Percentiles rank a stretch among this genome's conserved stretches.
Evolutionary conservation across 1,140 invertebrate species (phyloP).

Genomic region (Drosophila burlai): DNA sequence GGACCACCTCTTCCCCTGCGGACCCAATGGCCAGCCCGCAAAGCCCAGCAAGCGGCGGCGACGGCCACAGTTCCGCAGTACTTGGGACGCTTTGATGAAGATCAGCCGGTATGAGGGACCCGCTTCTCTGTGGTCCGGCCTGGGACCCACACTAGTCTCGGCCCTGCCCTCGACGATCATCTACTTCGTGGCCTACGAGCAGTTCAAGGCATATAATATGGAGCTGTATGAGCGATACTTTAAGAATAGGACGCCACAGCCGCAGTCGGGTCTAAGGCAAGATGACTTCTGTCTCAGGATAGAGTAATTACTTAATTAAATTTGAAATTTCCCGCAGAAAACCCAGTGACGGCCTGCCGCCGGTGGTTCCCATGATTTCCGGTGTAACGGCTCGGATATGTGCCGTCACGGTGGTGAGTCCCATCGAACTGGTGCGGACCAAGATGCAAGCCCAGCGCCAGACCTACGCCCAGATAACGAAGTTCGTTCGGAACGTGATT

Average conservation of each 20-base stretch:
- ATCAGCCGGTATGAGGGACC: conserved; percentile 96
- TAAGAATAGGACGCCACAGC: background rate
- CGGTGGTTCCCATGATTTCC: conserved; percentile 91
- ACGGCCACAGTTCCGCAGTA: conserved; percentile 94
- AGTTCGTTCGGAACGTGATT: conserved; percentile 87
- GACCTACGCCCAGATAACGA: conserved; percentile 91
- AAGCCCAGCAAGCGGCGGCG: conserved; percentile 80
- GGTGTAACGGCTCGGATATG: conserved; percentile 93
- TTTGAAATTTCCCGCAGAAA: background rate
- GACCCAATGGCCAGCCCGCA: conserved; percentile 80
- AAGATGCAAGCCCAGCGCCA: conserved; percentile 98
- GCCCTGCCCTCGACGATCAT: conserved; percentile 98
- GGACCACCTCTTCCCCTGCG: conserved; percentile 97
- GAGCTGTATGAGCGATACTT: conserved; percentile 85
- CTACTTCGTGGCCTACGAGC: conserved; percentile 99
- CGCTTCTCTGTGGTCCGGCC: conserved; percentile 96
- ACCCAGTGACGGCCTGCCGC: conserved; percentile 84
- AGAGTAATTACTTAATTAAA: background rate
- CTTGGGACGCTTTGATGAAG: conserved; percentile 98
- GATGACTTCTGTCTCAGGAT: background rate
- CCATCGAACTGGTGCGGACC: conserved; percentile 97
- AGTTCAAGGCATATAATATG: conserved; percentile 89
- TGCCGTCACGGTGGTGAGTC: conserved; percentile 95
- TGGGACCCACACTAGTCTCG: conserved; percentile 97
- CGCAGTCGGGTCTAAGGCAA: background rate